Evolutionary conservation across 1,140 invertebrate species (phyloP).

Genomic region (Papilio helenus): DNA sequence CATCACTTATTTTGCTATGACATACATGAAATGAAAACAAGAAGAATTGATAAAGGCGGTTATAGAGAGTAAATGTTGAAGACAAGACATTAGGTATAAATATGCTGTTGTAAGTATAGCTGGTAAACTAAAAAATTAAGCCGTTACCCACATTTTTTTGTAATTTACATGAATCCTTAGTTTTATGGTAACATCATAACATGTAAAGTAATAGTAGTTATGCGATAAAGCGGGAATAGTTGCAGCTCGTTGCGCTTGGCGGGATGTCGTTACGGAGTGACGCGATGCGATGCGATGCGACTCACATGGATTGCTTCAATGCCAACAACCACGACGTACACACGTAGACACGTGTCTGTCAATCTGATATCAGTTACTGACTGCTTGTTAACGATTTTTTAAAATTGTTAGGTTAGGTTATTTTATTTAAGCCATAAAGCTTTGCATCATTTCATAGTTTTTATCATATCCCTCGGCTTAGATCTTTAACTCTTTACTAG

Average conservation of each 20-base stretch:
- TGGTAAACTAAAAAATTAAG: too few species aligned
- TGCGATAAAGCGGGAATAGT: constrained; percentile 20
- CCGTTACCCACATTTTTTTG: too few species aligned
- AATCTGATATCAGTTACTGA: not conserved
- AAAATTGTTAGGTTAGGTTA: not conserved
- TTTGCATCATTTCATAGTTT: too few species aligned
- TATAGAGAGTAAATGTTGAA: too few species aligned
- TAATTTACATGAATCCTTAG: too few species aligned
- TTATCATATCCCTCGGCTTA: too few species aligned
- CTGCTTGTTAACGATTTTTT: not conserved
- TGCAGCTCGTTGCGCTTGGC: constrained; percentile 33
- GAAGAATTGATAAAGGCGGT: too few species aligned
- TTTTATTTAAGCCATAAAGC: not conserved
- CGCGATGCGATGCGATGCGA: constrained; percentile 8
- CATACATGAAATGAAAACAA: too few species aligned
- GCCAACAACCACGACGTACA: not conserved
- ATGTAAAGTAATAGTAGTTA: constrained; percentile 28
- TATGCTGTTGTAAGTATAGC: too few species aligned
- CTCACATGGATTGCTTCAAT: constrained; percentile 23
- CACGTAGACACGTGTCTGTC: constrained; percentile 6
- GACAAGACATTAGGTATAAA: too few species aligned
- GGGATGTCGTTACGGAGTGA: constrained; percentile 1
- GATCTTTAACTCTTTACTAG: not conserved
- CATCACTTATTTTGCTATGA: too few species aligned
- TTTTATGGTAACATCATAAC: constrained; percentile 16